Conservation (phyloP, 2,797 vertebrate species). For the Miichthys miiuy region DNA sequence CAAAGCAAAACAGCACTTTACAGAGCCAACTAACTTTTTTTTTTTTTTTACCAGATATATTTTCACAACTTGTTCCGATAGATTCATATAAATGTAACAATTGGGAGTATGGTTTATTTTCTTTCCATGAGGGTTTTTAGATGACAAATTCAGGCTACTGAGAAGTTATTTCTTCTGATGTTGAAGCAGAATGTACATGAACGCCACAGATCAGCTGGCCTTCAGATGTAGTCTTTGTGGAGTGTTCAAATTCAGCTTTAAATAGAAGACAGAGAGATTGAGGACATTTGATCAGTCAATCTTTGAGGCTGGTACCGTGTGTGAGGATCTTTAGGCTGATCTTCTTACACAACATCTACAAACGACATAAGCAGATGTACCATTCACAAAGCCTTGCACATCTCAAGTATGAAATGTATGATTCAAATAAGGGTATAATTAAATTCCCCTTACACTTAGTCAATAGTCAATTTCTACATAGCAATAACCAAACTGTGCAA, state of each 20-base stretch:
- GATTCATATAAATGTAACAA: background rate
- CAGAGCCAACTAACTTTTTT: background rate
- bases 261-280: background rate
- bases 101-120: background rate
- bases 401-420: background rate
- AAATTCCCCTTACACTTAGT: constrained; percentile 4
- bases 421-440: background rate
- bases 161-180: constrained; percentile 1
- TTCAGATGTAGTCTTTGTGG: background rate
- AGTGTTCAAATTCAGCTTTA: constrained; percentile 6
- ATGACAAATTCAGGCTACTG: background rate
- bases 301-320: constrained; percentile 5
- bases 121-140: background rate
- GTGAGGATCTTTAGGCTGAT: background rate
- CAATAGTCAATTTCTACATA: background rate
- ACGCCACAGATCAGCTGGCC: constrained; percentile 1
- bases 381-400: background rate
- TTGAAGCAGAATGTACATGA: background rate
- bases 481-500: constrained; percentile 4
- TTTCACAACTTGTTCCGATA: background rate
- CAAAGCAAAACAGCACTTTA: background rate
- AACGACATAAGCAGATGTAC: background rate
- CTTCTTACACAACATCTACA: background rate
- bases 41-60: background rate
- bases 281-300: constrained; percentile 14